A percentile compares a stretch with the other conserved stretches of the same genome.
Conservation (phyloP, 2,113 vertebrate species). For the Osmerus mordax region DNA sequence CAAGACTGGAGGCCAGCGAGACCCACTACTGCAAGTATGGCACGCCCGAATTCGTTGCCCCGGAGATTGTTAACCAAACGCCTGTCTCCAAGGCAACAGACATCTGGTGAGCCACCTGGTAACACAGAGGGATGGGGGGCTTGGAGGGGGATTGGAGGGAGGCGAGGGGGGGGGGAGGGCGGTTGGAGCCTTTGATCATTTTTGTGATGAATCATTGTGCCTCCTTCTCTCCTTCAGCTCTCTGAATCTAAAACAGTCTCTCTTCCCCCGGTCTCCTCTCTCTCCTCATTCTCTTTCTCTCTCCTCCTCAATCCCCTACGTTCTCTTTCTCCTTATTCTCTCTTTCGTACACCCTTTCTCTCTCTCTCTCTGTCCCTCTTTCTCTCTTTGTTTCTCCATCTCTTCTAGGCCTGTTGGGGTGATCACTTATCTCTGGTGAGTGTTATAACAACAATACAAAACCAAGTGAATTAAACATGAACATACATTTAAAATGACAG, state of each 20-base stretch:
- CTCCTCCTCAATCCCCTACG: background rate
- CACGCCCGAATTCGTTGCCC: conserved; percentile 90
- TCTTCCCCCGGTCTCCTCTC: background rate
- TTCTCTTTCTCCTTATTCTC: background rate
- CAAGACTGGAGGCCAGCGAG: conserved; percentile 75
- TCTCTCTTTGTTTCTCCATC: conserved; percentile 21
- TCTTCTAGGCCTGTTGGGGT: conserved; percentile 85
- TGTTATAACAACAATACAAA: background rate
- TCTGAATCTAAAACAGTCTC: background rate
- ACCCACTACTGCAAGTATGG: conserved; percentile 89
- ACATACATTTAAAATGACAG: no score
- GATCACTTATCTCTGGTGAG: conserved; percentile 92
- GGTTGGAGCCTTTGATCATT: conserved; percentile 10
- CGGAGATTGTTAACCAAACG: conserved; percentile 92
- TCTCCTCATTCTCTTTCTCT: background rate
- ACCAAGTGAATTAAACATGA: no score
- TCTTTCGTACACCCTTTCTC: background rate
- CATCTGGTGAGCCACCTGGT: conserved; percentile 80
- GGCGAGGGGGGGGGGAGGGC: background rate
- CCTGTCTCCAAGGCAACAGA: conserved; percentile 88
- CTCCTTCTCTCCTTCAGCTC: background rate
- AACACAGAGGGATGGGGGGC: background rate
- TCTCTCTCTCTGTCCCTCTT: background rate
- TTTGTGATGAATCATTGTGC: conserved; percentile 6
- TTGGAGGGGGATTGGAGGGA: background rate